phyloP scores from a whole-genome alignment of 2,797 vertebrate genomes.

The Tragopan temminckii region DNA sequence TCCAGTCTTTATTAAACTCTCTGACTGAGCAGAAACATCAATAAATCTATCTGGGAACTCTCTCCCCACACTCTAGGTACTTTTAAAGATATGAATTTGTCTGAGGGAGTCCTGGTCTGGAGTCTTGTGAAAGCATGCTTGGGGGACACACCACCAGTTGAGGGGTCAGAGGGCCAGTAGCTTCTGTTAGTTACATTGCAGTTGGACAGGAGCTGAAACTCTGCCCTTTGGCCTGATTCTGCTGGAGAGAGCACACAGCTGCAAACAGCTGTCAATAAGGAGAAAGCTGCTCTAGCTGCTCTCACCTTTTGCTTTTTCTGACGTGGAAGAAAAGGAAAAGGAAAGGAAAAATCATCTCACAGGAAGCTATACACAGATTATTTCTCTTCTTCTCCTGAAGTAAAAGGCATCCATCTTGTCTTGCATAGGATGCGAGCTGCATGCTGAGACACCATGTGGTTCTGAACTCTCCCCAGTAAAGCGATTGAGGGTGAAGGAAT shows the following conservation, averaged over 20 bases:
- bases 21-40: not conserved
- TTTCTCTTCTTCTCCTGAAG: not conserved
- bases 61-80: not conserved
- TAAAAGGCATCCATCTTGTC: not conserved
- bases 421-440: fast-evolving
- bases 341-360: not conserved
- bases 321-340: not conserved
- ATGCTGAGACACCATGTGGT: not conserved
- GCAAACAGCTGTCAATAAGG: not conserved
- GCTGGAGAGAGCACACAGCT: not conserved
- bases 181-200: not conserved
- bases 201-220: not conserved
- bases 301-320: not conserved
- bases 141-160: not conserved
- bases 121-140: not conserved
- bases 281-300: not conserved
- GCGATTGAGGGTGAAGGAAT: slow-evolving; percentile 32
- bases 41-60: not conserved
- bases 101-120: not conserved
- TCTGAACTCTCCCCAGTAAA: slow-evolving; percentile 24
- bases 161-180: not conserved
- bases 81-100: not conserved
- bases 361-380: fast-evolving
- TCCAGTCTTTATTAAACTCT: not conserved
- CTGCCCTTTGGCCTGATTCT: not conserved